phyloP scores from a whole-genome alignment of 2,888 invertebrate genomes.

The Heterodera filipjevi region DNA sequence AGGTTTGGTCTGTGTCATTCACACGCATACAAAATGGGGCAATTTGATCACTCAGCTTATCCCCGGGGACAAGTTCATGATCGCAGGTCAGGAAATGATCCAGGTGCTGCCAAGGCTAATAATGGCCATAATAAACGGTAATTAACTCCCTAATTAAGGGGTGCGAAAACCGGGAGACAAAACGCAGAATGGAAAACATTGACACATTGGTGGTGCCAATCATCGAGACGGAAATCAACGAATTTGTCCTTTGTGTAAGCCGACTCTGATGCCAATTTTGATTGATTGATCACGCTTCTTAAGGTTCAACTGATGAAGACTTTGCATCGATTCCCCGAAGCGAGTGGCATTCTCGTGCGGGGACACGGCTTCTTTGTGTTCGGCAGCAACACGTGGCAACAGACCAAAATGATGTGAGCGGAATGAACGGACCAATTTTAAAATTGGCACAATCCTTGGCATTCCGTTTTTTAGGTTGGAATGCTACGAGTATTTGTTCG shows the following conservation, averaged over 20 bases:
- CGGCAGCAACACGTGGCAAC: constrained; percentile 76
- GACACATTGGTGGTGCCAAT: constrained; percentile 90
- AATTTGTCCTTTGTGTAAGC: constrained; percentile 77
- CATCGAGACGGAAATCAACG: constrained; percentile 92
- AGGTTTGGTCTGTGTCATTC: constrained; percentile 21
- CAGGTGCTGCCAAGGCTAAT: constrained; percentile 67
- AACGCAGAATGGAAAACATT: constrained; percentile 78
- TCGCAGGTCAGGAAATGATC: constrained; percentile 94
- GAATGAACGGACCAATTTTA: not conserved
- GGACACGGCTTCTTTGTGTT: constrained; percentile 90
- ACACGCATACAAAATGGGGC: constrained; percentile 29
- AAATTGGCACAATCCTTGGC: not conserved
- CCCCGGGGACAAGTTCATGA: constrained; percentile 75
- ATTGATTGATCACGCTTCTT: not conserved
- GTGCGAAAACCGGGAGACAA: constrained; percentile 43
- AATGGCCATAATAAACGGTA: too few species aligned
- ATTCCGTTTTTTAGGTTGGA: constrained; percentile 70
- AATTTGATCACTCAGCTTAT: constrained; percentile 28
- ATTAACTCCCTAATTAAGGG: constrained; percentile 56
- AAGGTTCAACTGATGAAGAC: constrained; percentile 68
- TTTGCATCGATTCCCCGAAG: constrained; percentile 81
- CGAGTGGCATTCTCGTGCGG: constrained; percentile 86
- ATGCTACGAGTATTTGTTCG: constrained; percentile 92
- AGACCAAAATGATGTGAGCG: constrained; percentile 77
- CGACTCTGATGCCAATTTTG: not conserved